A percentile compares a stretch with the other conserved stretches of the same genome.
phyloP scores from a whole-genome alignment of 37 sponge, comb jelly and placozoan species.

The Oopsacas minuta region DNA sequence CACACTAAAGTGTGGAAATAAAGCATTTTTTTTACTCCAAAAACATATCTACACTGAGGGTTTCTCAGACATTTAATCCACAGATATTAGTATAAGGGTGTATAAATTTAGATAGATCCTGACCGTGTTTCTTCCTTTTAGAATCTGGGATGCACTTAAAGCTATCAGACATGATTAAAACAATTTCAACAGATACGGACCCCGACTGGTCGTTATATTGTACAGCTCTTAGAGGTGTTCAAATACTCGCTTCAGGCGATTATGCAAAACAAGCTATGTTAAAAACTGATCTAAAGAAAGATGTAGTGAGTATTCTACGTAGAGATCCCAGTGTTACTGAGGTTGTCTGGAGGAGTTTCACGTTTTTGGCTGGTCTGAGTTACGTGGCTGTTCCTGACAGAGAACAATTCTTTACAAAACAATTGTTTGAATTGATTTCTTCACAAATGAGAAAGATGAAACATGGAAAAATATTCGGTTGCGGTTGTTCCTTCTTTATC shows the following conservation, averaged over 20 bases:
- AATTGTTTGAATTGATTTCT: neutral
- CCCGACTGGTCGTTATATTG: neutral
- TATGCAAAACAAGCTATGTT: slow-evolving; percentile 26
- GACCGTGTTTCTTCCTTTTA: neutral
- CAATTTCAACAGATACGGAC: neutral
- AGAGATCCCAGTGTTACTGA: neutral
- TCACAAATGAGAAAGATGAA: neutral
- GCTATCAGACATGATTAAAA: neutral
- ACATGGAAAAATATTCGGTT: neutral
- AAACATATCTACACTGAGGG: too few relatives aligned
- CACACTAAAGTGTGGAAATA: too few relatives aligned
- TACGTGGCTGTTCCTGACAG: neutral
- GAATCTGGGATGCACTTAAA: neutral
- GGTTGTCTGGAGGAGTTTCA: neutral
- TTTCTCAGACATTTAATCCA: too few relatives aligned
- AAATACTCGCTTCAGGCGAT: slow-evolving; percentile 56
- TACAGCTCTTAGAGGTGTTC: slow-evolving; percentile 54
- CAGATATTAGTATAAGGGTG: too few relatives aligned
- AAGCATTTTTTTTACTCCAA: too few relatives aligned
- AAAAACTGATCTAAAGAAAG: neutral
- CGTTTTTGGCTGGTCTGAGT: neutral
- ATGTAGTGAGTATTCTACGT: neutral
- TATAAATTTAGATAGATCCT: too few relatives aligned
- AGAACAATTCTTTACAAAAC: neutral
- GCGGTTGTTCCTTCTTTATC: neutral